Evolutionary conservation across 2,797 vertebrate genomes (phyloP).

Genomic region (Perodicticus potto): DNA sequence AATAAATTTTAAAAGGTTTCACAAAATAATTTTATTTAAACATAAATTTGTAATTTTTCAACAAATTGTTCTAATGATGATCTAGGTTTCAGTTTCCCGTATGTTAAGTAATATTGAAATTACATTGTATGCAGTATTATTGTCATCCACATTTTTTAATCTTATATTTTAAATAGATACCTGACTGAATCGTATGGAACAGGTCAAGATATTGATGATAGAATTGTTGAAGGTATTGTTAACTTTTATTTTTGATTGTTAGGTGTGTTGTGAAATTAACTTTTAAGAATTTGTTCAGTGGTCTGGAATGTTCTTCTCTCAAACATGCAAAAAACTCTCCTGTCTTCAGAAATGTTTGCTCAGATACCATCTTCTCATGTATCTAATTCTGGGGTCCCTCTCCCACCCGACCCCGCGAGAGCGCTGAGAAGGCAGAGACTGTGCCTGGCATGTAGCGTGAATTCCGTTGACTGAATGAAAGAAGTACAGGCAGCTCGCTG

Average conservation of each 20-base stretch:
- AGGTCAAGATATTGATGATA: conserved; percentile 98
- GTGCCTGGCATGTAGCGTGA: not conserved
- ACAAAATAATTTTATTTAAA: conserved; percentile 44
- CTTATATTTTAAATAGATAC: conserved; percentile 90
- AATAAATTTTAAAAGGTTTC: not conserved
- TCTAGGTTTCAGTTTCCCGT: not conserved
- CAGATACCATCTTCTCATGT: not conserved
- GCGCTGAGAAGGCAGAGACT: not conserved
- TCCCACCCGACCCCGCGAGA: not conserved
- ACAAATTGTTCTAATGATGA: not conserved
- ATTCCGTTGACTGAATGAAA: not conserved
- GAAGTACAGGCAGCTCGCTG: not conserved
- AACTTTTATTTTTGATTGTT: conserved; percentile 66
- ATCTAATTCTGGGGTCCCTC: not conserved
- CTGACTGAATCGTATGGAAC: conserved; percentile 98
- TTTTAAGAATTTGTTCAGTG: not conserved
- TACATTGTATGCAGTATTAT: not conserved
- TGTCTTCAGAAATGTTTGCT: not conserved
- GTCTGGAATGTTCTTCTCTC: not conserved
- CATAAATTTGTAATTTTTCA: conserved; percentile 6
- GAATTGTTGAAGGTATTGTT: conserved; percentile 97
- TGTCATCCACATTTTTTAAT: conserved; percentile 55
- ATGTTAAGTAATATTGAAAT: conserved; percentile 28
- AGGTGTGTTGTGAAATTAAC: not conserved
- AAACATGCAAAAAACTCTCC: not conserved